phyloP scores from a whole-genome alignment of 2,113 vertebrate species.

The Ceuthmochares aereus region DNA sequence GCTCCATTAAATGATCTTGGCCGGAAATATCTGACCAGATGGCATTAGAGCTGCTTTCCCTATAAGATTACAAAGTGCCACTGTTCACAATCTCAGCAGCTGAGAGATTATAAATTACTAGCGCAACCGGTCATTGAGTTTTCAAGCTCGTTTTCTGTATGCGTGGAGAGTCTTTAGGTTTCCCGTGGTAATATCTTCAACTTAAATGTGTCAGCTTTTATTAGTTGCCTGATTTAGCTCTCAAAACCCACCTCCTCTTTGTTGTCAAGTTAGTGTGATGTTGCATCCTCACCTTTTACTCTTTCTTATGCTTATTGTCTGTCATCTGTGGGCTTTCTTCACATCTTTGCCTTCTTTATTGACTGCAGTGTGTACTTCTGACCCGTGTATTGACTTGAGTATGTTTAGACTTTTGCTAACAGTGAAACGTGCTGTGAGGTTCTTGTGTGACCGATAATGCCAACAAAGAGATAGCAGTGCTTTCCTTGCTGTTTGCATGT shows the following conservation, averaged over 20 bases:
- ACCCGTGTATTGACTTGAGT: not conserved
- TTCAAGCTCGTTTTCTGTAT: constrained; percentile 13
- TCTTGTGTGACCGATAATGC: not conserved
- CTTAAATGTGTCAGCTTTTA: not conserved
- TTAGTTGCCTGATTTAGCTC: not conserved
- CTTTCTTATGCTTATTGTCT: not conserved
- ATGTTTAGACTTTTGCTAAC: not conserved
- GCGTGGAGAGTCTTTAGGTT: not conserved
- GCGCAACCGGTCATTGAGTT: not conserved
- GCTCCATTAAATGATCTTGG: constrained; percentile 55
- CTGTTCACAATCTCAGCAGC: constrained; percentile 54
- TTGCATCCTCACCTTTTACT: not conserved
- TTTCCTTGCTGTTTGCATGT: not conserved
- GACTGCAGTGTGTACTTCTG: not conserved
- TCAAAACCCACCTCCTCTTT: not conserved
- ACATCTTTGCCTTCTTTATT: rapidly evolving
- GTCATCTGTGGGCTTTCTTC: not conserved
- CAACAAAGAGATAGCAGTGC: not conserved
- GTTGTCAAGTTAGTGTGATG: not conserved
- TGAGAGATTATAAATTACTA: constrained; percentile 37
- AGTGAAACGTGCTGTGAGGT: not conserved
- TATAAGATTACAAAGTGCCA: constrained; percentile 64
- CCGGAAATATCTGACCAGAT: constrained; percentile 53
- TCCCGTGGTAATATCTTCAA: not conserved
- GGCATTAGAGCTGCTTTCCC: constrained; percentile 41